Evolutionary conservation across 2,888 invertebrate species (phyloP), one percentile per base, ranked within the genome.

Genomic region (Mesorhabditis sp.): DNA sequence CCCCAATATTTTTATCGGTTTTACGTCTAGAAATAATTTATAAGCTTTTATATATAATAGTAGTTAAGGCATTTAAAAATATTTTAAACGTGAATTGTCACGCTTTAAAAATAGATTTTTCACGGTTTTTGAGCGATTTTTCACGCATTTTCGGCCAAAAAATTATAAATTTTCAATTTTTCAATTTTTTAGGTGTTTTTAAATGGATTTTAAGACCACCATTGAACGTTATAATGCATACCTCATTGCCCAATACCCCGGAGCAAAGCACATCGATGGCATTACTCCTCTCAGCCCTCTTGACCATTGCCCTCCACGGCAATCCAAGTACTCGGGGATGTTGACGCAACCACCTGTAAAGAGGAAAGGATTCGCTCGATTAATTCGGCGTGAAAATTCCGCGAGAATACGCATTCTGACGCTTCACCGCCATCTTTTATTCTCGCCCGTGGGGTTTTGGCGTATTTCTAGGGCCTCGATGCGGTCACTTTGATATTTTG

Each of bases 221-320:
- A 28, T 28, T 28, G 1, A 28, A 28, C 28, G 28, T 28, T 28
- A 28, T 28, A 28, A 28, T 5, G 15, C 43, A 43, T n/a, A 76
- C 77, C 70, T 77, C 79, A 86, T 87, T 65, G 72, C 81, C 80
- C 66, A 78, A 70, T 44, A 82, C 77, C 50, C 80, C 84, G 43
- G 80, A 78, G 62, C 83, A 82, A 65, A 85, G 72, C 66, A 78
- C 72, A 68, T 98, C 97, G 82, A 97, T 92, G 28, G 93, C 94
- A 88, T 97, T 98, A 13, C 96, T 92, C 76, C 92, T 92, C 86
- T 95, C 92, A 0, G 97, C 93, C 76, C 97, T 90, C 82, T 93
- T 92, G 4, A 93, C 91, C 61, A 92, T 92, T 73, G 90, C 90
- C 84, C 91, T 92, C 88, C 96, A 96, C 82, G 91, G 90, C 91